phyloP scores from a whole-genome alignment of 2,113 vertebrate genomes.

The Pica pica region DNA sequence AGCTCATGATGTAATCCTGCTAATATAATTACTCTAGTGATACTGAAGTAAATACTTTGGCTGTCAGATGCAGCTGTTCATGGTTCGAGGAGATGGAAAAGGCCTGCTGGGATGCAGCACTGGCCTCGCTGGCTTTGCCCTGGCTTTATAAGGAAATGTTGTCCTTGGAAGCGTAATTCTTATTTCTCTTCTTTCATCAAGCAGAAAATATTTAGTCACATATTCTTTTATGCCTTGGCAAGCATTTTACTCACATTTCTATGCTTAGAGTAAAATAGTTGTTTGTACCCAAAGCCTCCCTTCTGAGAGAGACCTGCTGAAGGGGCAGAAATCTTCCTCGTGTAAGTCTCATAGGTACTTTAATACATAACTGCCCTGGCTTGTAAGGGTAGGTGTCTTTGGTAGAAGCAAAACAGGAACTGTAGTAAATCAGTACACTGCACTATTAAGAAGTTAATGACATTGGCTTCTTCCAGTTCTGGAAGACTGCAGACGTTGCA shows the following conservation, averaged over 20 bases:
- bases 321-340: background rate
- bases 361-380: background rate
- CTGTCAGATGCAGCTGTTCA: background rate
- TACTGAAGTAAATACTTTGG: background rate
- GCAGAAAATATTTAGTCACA: slow-evolving; percentile 31
- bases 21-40: background rate
- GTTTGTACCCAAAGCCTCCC: background rate
- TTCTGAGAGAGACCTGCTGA: background rate
- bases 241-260: background rate
- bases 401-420: background rate
- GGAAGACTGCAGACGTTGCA: background rate
- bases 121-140: background rate
- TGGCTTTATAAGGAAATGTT: slow-evolving; percentile 12
- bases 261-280: background rate
- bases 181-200: slow-evolving; percentile 20
- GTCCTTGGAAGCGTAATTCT: background rate
- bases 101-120: background rate
- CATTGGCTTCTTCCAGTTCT: background rate
- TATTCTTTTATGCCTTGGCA: background rate
- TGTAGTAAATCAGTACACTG: background rate
- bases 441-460: background rate
- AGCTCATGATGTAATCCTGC: background rate
- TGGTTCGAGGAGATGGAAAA: background rate
- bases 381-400: background rate
- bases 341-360: background rate